Evolutionary conservation across 2,888 invertebrate genomes (phyloP), one percentile per base, ranked within the genome.

Genomic region (Julus scanicus): DNA sequence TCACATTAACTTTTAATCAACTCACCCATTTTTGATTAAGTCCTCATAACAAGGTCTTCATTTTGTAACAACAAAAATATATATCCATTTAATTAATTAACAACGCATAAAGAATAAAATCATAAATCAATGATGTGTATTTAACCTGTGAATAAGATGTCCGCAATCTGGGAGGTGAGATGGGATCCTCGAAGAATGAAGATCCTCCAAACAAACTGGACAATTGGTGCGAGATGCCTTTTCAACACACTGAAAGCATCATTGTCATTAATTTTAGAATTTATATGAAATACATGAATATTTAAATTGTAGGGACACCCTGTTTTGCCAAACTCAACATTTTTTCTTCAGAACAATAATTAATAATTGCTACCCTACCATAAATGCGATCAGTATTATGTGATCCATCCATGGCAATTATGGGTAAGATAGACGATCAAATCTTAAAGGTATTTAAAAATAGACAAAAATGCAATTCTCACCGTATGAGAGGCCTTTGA

Each of bases 161-260:
- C 97, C 97, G 92, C 97, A 98, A 91, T 95, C 95, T 8, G 97
- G 97, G 92, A 97, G 96, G 93, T 97, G 96, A 92, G 96, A 96
- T 87, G 96, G 96, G 91, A 96, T 96, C 89, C 97, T 94, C 11
- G 97, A 97, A 17, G 97, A 97, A 93, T 97, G 97, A 91, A 98
- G 96, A 92, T 97, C 96, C 90, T 97, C 97, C 89, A 97, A 93
- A 91, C 97, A 98, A 57, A 97, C 96, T 0, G 97, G 96, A 92
- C 97, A 98, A 93, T 97, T 96, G 8, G 96, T 95, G 9, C 96
- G 95, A 17, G 97, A 97, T 53, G 96, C 96, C 91, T 97, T 97
- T 92, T 97, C 97, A 9, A 97, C 96, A 91, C 97, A 97, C 97
- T 97, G 93, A 15, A 93, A 93, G 84, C 9, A 40, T n/a, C n/a